phyloP scores from a whole-genome alignment of 2,797 vertebrate species.

The Cossypha niveicapilla region DNA sequence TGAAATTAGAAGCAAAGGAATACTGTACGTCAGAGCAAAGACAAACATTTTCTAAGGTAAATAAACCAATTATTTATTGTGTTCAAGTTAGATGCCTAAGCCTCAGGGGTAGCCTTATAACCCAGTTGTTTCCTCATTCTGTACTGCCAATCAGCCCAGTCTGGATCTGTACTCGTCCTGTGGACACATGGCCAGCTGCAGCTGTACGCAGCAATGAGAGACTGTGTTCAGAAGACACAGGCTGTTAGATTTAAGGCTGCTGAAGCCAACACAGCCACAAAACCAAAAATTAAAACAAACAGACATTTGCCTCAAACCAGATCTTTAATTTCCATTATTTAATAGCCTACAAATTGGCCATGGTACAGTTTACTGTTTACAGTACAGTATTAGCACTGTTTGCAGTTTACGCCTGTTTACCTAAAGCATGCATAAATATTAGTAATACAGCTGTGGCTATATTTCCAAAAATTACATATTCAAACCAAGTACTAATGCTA shows the following conservation, averaged over 20 bases:
- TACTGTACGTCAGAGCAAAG: background rate
- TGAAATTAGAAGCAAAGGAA: background rate
- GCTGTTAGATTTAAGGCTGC: background rate
- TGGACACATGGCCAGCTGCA: background rate
- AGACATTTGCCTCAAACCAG: background rate
- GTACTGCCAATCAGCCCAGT: background rate
- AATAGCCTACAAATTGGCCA: background rate
- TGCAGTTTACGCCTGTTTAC: background rate
- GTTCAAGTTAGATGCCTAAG: background rate
- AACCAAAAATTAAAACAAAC: background rate
- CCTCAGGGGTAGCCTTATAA: background rate
- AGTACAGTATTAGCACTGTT: background rate
- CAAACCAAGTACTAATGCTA: background rate
- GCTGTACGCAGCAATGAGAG: background rate
- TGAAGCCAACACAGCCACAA: background rate
- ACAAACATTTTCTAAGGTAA: background rate
- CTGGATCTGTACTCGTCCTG: background rate
- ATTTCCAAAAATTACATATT: background rate
- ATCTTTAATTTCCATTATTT: constrained; percentile 13
- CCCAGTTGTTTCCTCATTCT: background rate
- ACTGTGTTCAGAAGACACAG: background rate
- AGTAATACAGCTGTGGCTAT: background rate
- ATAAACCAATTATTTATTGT: background rate
- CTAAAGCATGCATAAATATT: constrained; percentile 3
- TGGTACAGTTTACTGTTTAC: background rate